Evolutionary conservation across 1,140 invertebrate genomes (phyloP).

Genomic region (Samia ricini): DNA sequence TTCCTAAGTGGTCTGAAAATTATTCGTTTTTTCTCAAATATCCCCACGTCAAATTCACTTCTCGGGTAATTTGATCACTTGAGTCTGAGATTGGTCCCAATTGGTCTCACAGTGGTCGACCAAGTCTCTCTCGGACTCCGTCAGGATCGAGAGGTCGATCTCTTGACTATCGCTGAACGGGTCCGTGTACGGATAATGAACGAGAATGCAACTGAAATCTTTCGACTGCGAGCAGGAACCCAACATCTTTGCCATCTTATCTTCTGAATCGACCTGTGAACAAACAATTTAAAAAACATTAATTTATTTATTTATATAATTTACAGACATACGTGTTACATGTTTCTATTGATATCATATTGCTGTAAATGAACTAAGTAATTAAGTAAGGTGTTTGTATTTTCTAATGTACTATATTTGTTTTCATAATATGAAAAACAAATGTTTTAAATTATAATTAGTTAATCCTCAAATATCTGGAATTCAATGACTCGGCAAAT

Average conservation of each 20-base stretch:
- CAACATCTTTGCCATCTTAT: constrained; percentile 76
- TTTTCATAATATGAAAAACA: too few species aligned
- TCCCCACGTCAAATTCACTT: constrained; percentile 57
- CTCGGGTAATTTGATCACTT: constrained; percentile 78
- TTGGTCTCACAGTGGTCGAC: constrained; percentile 79
- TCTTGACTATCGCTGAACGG: constrained; percentile 73
- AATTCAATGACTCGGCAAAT: too few species aligned
- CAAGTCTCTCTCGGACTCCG: constrained; percentile 73
- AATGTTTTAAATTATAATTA: too few species aligned
- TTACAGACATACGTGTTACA: too few species aligned
- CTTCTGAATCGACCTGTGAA: constrained; percentile 75
- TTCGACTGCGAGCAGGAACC: constrained; percentile 52
- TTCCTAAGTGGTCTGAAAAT: constrained; percentile 4
- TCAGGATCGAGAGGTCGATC: constrained; percentile 55
- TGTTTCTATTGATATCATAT: too few species aligned
- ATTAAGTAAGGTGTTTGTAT: too few species aligned
- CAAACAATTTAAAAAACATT: constrained; percentile 37
- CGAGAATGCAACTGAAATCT: constrained; percentile 78
- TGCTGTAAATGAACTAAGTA: too few species aligned
- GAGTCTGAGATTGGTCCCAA: constrained; percentile 74
- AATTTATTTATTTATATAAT: background rate
- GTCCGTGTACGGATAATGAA: constrained; percentile 72
- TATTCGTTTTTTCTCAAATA: constrained; percentile 29
- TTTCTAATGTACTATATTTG: too few species aligned
- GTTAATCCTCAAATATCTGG: too few species aligned